A percentile compares a stretch with the other conserved stretches of the same genome.
Conservation (phyloP, 2,113 vertebrate genomes). For the Cyphomyrus discorhynchus region DNA sequence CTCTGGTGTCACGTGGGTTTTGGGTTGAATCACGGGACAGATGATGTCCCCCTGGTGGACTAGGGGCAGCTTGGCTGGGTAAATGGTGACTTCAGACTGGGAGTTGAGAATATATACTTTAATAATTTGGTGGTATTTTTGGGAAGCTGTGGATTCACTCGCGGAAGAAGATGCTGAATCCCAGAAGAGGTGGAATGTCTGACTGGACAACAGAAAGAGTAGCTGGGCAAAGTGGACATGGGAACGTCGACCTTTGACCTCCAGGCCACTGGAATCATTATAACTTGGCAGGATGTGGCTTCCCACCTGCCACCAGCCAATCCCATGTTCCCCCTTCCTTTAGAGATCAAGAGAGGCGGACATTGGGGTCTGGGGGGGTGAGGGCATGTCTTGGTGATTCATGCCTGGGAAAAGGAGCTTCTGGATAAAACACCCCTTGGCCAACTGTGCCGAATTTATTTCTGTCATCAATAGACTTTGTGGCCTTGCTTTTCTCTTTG, state of each 20-base stretch:
- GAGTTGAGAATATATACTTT: background rate
- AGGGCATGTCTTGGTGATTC: too few species aligned
- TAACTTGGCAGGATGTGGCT: background rate
- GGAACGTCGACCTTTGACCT: background rate
- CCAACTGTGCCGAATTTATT: background rate
- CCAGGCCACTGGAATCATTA: background rate
- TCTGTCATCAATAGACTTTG: background rate
- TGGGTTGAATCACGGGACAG: background rate
- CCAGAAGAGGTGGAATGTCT: background rate
- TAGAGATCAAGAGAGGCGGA: background rate
- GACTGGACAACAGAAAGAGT: background rate
- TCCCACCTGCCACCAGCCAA: background rate
- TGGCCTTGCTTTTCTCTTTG: background rate
- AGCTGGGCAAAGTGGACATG: background rate
- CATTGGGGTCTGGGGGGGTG: background rate
- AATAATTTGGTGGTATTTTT: background rate
- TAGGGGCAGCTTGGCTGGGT: background rate
- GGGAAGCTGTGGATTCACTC: background rate
- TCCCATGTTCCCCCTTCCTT: background rate
- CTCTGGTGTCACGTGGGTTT: background rate
- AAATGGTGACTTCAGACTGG: background rate
- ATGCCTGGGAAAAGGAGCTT: background rate
- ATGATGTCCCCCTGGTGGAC: background rate
- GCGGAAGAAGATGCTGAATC: background rate
- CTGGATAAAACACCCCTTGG: background rate